These are phyloP conservation scores for Todiramphus chloris DNA, from an alignment of 2,113 vertebrate species.

Conservation along the genomic window DNA sequence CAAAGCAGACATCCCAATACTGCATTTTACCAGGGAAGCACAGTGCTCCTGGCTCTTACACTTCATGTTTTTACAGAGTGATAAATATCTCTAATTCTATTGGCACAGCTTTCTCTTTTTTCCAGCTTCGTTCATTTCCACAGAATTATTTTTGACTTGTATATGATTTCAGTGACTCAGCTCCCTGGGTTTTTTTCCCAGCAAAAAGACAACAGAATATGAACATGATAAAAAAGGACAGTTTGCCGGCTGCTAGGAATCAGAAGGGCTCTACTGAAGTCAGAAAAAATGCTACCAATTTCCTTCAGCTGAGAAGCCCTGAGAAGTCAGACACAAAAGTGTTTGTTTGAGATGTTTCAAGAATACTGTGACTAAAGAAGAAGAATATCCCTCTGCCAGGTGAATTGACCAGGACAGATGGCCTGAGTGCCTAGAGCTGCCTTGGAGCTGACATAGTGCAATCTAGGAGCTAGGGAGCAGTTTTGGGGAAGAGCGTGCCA, in stretches of 20 bases:
- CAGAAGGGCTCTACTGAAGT: not conserved
- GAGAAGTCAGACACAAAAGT: not conserved
- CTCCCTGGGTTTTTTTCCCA: not conserved
- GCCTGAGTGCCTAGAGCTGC: not conserved
- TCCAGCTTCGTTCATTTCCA: not conserved
- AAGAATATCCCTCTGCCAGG: not conserved
- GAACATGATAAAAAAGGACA: not conserved
- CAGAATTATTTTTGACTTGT: not conserved
- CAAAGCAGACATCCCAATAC: not conserved
- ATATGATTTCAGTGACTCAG: not conserved
- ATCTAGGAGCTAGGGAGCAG: not conserved
- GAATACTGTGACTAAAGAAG: not conserved
- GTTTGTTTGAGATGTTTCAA: not conserved
- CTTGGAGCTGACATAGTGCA: accelerated
- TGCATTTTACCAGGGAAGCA: not conserved
- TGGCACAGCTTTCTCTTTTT: not conserved
- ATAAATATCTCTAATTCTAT: not conserved
- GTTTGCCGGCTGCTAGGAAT: not conserved
- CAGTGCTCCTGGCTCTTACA: not conserved
- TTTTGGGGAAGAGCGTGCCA: not conserved
- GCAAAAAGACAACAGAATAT: not conserved
- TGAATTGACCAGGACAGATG: not conserved
- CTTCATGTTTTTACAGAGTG: not conserved
- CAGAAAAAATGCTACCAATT: not conserved
- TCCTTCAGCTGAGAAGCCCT: not conserved